phyloP scores from a whole-genome alignment of 2,888 invertebrate species.

The Temnothorax unifasciatus region DNA sequence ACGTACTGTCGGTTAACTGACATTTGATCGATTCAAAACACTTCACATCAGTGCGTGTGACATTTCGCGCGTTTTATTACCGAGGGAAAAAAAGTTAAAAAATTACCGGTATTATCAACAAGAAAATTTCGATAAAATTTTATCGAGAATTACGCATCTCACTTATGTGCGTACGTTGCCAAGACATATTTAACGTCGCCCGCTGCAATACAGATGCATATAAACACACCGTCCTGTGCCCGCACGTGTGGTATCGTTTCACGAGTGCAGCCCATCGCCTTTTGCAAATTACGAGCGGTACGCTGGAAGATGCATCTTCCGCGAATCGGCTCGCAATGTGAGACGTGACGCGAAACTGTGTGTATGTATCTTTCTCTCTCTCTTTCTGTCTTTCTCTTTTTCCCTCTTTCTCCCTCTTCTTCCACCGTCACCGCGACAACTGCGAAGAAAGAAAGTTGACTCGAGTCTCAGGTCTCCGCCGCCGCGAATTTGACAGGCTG shows the following conservation, averaged over 20 bases:
- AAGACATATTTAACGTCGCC: conserved; percentile 14
- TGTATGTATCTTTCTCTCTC: background rate
- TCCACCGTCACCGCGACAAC: background rate
- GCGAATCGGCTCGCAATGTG: conserved; percentile 23
- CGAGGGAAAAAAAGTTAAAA: background rate
- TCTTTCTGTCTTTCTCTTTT: background rate
- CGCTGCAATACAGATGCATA: background rate
- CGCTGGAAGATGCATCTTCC: conserved; percentile 33
- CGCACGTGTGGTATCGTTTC: conserved; percentile 34
- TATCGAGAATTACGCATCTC: background rate
- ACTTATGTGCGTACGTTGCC: background rate
- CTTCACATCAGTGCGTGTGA: background rate
- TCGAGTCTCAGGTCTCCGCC: conserved; percentile 13
- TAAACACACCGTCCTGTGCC: background rate
- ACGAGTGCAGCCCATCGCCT: conserved; percentile 1
- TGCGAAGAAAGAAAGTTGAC: conserved; percentile 48
- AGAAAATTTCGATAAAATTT: background rate
- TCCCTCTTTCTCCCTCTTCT: background rate
- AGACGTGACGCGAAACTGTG: conserved; percentile 19
- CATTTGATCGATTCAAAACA: background rate
- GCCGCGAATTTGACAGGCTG: conserved; percentile 66
- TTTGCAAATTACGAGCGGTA: conserved; percentile 27
- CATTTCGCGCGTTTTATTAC: background rate
- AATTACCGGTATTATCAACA: background rate
- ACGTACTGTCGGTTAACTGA: background rate